Conservation (phyloP, 2,797 vertebrate species). For the Rhyacichthys aspro region DNA sequence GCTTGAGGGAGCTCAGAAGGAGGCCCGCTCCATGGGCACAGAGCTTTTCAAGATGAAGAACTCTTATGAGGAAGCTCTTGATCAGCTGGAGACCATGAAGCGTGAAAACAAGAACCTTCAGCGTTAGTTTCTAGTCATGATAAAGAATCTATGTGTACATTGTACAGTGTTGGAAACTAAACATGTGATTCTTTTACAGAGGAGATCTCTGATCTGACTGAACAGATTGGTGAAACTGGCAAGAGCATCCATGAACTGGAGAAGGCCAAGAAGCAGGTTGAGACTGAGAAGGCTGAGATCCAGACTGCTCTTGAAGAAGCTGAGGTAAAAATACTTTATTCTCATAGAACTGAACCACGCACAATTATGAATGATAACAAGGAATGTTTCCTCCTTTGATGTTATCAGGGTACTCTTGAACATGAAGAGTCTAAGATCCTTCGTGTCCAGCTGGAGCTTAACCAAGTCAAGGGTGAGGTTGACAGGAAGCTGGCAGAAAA, state of each 20-base stretch:
- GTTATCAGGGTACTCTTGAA: constrained; percentile 83
- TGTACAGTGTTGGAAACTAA: background rate
- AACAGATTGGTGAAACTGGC: constrained; percentile 86
- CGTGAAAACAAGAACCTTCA: constrained; percentile 89
- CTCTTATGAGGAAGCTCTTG: constrained; percentile 86
- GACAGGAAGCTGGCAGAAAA: constrained; percentile 88
- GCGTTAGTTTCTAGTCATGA: constrained; percentile 46
- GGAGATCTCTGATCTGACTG: constrained; percentile 88
- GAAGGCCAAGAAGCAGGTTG: constrained; percentile 85
- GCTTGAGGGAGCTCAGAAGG: constrained; percentile 86
- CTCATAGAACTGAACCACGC: background rate
- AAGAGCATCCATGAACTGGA: constrained; percentile 88
- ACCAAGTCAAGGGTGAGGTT: constrained; percentile 86
- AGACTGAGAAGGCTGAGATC: constrained; percentile 86
- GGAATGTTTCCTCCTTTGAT: background rate
- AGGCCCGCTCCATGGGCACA: constrained; percentile 83
- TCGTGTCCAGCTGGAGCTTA: constrained; percentile 86
- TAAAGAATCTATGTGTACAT: background rate
- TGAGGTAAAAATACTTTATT: constrained; percentile 71
- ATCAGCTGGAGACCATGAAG: constrained; percentile 87
- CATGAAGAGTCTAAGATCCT: constrained; percentile 90
- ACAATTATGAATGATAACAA: background rate
- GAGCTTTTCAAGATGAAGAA: constrained; percentile 91
- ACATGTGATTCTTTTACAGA: constrained; percentile 63
- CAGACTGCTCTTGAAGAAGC: constrained; percentile 87